A percentile compares a stretch with the other conserved stretches of the same genome.
Evolutionary conservation across 1,140 invertebrate genomes (phyloP).

Genomic region (Manduca sexta): DNA sequence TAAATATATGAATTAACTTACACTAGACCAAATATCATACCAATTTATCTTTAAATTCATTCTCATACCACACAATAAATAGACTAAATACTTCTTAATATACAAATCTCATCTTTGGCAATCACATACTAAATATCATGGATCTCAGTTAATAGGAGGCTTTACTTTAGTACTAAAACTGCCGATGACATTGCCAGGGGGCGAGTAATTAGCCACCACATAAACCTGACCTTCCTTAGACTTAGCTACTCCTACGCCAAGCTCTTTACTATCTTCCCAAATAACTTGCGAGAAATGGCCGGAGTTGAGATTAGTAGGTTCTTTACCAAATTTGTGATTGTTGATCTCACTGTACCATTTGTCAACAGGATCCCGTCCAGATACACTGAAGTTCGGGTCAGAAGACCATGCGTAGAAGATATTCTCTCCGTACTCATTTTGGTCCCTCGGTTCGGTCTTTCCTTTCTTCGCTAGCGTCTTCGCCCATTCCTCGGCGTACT

Average conservation of each 20-base stretch:
- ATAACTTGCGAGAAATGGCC: conserved; percentile 86
- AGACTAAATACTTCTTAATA: no score
- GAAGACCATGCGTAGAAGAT: conserved; percentile 85
- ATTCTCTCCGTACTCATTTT: conserved; percentile 87
- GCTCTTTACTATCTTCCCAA: conserved; percentile 83
- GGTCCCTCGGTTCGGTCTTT: conserved; percentile 82
- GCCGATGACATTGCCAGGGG: conserved; percentile 89
- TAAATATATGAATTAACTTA: no score
- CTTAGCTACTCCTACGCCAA: conserved; percentile 85
- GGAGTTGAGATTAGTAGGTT: conserved; percentile 79
- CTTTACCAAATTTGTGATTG: conserved; percentile 75
- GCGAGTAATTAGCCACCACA: conserved; percentile 90
- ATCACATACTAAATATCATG: conserved; percentile 3
- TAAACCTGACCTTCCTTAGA: conserved; percentile 82
- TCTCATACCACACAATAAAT: no score
- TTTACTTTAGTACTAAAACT: conserved; percentile 85
- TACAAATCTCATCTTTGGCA: conserved; percentile 29
- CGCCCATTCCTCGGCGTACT: conserved; percentile 89
- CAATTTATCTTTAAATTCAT: no score
- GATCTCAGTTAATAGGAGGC: conserved; percentile 48
- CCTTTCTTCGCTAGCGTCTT: conserved; percentile 79
- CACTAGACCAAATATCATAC: no score
- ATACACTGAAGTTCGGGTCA: conserved; percentile 78
- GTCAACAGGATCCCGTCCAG: conserved; percentile 82
- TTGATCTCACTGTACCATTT: conserved; percentile 81